Percentiles rank a stretch among this genome's conserved stretches.
Evolutionary conservation across 2,888 invertebrate genomes (phyloP).

Genomic region (Lepidochrysops patricia): DNA sequence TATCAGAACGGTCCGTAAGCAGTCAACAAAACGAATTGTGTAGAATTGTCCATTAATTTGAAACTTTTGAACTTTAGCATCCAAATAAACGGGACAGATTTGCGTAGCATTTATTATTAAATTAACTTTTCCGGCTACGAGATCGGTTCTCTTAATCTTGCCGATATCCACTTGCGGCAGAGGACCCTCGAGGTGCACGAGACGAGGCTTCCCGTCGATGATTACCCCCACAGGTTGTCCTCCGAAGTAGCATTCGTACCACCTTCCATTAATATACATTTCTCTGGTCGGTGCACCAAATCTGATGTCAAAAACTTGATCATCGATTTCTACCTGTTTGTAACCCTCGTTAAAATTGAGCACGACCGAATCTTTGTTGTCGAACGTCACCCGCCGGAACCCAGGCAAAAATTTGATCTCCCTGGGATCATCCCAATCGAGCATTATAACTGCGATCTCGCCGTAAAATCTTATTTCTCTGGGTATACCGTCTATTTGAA

Average conservation of each 20-base stretch:
- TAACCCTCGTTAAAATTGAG: slow-evolving; percentile 80
- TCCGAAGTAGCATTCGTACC: slow-evolving; percentile 95
- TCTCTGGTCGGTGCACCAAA: slow-evolving; percentile 95
- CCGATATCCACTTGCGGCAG: slow-evolving; percentile 96
- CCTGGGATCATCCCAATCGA: slow-evolving; percentile 89
- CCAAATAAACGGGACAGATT: slow-evolving; percentile 86
- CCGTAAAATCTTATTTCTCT: slow-evolving; percentile 91
- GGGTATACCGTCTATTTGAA: slow-evolving; percentile 86
- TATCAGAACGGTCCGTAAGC: slow-evolving; percentile 82
- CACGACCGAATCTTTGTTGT: slow-evolving; percentile 81
- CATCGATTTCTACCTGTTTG: slow-evolving; percentile 82
- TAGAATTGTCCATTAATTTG: slow-evolving; percentile 81
- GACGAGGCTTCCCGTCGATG: slow-evolving; percentile 83
- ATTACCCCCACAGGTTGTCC: slow-evolving; percentile 88
- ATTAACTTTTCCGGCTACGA: slow-evolving; percentile 89
- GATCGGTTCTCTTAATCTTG: slow-evolving; percentile 81
- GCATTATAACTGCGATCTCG: slow-evolving; percentile 87
- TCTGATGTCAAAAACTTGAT: slow-evolving; percentile 83
- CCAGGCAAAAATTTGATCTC: slow-evolving; percentile 91
- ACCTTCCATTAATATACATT: slow-evolving; percentile 89
- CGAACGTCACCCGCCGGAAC: slow-evolving; percentile 81
- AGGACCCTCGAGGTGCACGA: slow-evolving; percentile 90
- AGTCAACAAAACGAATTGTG: slow-evolving; percentile 86
- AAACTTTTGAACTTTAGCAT: slow-evolving; percentile 88
- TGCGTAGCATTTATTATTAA: slow-evolving; percentile 87